phyloP scores from a whole-genome alignment of 2,888 invertebrate genomes.

The Catocala sponsa region DNA sequence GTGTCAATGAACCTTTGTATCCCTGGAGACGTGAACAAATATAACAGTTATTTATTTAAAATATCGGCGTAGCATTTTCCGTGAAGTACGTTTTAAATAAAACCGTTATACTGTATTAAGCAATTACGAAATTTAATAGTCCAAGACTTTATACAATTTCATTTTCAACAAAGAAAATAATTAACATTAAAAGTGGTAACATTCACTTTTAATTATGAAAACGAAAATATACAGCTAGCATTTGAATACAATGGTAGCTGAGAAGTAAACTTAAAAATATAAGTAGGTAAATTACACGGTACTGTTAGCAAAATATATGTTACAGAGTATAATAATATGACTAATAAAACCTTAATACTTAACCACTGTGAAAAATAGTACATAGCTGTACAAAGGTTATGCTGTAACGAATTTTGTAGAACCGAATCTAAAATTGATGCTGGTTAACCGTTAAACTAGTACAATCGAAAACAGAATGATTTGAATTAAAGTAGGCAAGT shows the following conservation, averaged over 20 bases:
- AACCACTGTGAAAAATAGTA: conserved; percentile 27
- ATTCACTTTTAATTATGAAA: conserved; percentile 24
- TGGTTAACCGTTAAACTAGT: conserved; percentile 12
- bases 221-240: conserved; percentile 13
- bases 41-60: no score
- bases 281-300: conserved; percentile 21
- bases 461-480: conserved; percentile 1
- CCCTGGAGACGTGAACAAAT: no score
- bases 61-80: no score
- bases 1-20: conserved; percentile 41
- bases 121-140: no score
- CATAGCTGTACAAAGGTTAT: conserved; percentile 10
- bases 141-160: neutral
- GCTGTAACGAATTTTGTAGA: conserved; percentile 9
- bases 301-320: conserved; percentile 24
- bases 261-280: conserved; percentile 1
- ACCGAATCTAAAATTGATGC: conserved; percentile 16
- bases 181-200: conserved; percentile 6
- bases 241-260: conserved; percentile 17
- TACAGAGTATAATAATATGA: conserved; percentile 7
- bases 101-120: no score
- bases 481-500: no score
- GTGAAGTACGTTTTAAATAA: no score
- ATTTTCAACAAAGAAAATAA: conserved; percentile 10
- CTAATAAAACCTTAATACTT: conserved; percentile 26